Evolutionary conservation across 2,113 vertebrate genomes (phyloP).

Genomic region (Chaetodon auriga): DNA sequence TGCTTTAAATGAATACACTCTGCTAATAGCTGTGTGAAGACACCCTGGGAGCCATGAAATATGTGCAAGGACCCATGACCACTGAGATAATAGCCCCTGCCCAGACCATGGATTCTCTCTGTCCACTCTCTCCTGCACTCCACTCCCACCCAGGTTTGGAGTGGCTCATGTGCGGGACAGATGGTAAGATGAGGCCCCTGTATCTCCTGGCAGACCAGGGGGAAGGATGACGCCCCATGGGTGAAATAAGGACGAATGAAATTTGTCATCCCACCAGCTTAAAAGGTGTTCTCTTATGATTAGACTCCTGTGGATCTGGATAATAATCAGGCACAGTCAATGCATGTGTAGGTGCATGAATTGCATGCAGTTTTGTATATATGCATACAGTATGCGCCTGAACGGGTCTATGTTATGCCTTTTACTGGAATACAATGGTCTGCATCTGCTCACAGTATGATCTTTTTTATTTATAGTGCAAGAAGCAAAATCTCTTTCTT

Average conservation of each 20-base stretch:
- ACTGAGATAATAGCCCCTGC: constrained; percentile 76
- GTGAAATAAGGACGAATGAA: constrained; percentile 72
- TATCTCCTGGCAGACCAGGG: constrained; percentile 64
- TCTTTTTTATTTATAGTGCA: constrained; percentile 17
- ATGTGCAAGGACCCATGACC: constrained; percentile 85
- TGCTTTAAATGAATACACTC: constrained; percentile 74
- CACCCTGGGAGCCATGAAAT: constrained; percentile 82
- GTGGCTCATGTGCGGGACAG: constrained; percentile 72
- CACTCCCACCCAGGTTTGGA: constrained; percentile 62
- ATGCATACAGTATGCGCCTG: background rate
- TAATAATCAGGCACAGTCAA: constrained; percentile 40
- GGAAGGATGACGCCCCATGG: constrained; percentile 76
- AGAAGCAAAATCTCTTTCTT: constrained; percentile 25
- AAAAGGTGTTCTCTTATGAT: constrained; percentile 70
- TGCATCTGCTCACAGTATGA: background rate
- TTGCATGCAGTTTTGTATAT: background rate
- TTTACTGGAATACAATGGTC: background rate
- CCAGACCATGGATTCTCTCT: constrained; percentile 54
- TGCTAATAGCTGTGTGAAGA: constrained; percentile 78
- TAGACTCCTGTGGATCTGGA: constrained; percentile 61
- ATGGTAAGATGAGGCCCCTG: constrained; percentile 78
- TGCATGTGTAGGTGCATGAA: background rate
- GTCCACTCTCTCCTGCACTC: constrained; percentile 55
- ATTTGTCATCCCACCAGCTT: constrained; percentile 62
- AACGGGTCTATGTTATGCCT: background rate